Conservation (phyloP, 1,140 invertebrate species). For the Maconellicoccus hirsutus region DNA sequence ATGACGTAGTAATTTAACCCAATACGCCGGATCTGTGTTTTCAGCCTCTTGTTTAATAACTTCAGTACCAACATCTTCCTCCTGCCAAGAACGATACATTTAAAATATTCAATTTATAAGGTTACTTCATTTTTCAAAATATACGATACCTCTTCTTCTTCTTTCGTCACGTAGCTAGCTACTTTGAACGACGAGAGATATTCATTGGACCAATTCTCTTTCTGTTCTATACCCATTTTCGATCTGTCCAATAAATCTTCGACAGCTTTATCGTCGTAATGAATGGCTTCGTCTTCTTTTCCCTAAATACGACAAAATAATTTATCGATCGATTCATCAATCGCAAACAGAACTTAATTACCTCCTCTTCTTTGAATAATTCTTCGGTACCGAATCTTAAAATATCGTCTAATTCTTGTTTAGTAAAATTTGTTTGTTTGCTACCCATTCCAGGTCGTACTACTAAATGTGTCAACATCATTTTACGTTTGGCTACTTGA, state of each 20-base stretch:
- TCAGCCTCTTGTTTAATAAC: conserved; percentile 97
- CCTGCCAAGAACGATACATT: conserved; percentile 32
- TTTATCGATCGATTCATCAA: too few species aligned
- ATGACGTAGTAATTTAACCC: conserved; percentile 96
- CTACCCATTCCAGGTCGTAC: conserved; percentile 91
- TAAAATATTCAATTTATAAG: neutral
- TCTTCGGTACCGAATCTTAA: conserved; percentile 98
- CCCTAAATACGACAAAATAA: conserved; percentile 35
- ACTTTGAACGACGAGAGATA: conserved; percentile 98
- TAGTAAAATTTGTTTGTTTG: conserved; percentile 90
- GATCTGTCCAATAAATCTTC: conserved; percentile 83
- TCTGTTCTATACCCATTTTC: conserved; percentile 90
- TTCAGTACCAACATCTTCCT: conserved; percentile 92
- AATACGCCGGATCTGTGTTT: conserved; percentile 97
- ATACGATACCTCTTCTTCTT: conserved; percentile 60
- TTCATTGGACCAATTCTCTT: conserved; percentile 98
- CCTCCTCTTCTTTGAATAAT: conserved; percentile 84
- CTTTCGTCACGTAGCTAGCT: conserved; percentile 89
- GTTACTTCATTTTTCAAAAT: neutral
- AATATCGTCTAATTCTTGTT: conserved; percentile 98
- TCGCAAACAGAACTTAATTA: too few species aligned
- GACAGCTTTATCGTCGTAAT: conserved; percentile 96
- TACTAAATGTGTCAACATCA: conserved; percentile 99
- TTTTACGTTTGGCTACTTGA: conserved; percentile 95
- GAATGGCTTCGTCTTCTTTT: conserved; percentile 82